A percentile compares a stretch with the other conserved stretches of the same genome.
phyloP scores from a whole-genome alignment of 2,113 vertebrate genomes.

The Carassius carassius region DNA sequence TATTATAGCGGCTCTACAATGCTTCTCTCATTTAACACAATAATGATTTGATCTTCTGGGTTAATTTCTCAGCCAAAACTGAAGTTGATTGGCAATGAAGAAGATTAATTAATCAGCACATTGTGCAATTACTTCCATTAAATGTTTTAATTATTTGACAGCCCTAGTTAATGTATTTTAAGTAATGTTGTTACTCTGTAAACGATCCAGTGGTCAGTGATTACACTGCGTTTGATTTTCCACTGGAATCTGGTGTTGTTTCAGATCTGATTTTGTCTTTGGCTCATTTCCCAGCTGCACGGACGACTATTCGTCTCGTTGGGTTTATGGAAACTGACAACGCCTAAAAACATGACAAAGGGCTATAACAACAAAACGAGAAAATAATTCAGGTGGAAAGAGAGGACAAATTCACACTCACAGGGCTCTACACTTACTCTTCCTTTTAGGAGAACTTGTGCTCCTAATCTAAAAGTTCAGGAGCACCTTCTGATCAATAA shows the following conservation, averaged over 20 bases:
- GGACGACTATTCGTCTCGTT: neutral
- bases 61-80: too few relatives aligned
- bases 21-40: too few relatives aligned
- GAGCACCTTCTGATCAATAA: too few relatives aligned
- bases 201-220: neutral
- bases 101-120: too few relatives aligned
- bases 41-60: too few relatives aligned
- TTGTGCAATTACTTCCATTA: too few relatives aligned
- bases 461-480: too few relatives aligned
- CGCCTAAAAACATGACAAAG: neutral
- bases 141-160: neutral
- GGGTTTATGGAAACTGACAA: slow-evolving; percentile 2
- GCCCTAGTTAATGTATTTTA: neutral
- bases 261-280: neutral
- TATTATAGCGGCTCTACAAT: too few relatives aligned
- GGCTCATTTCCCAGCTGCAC: neutral
- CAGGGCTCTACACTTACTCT: too few relatives aligned
- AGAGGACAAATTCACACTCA: neutral
- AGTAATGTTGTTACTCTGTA: neutral
- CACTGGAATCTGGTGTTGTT: neutral
- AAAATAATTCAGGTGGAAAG: neutral
- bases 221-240: neutral
- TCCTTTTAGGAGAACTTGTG: too few relatives aligned
- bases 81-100: too few relatives aligned
- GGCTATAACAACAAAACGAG: neutral